Conservation (phyloP, 1,140 invertebrate species). For the Heliconius nattereri region DNA sequence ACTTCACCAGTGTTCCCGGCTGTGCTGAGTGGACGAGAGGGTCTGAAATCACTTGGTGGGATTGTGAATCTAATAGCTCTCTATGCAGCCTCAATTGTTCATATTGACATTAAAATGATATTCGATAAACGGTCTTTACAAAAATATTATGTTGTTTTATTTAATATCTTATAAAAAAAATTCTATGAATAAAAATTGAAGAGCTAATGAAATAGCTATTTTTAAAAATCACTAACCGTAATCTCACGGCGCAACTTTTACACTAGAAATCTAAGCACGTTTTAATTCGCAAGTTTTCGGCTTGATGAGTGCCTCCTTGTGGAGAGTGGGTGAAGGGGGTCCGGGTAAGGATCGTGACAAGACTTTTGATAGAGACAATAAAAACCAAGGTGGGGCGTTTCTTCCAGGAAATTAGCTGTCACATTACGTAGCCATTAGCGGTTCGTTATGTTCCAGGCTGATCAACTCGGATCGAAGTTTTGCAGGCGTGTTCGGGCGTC, state of each 20-base stretch:
- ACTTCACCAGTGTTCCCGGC: constrained; percentile 47
- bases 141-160: background rate
- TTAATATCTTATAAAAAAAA: too few relatives aligned
- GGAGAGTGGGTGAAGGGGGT: constrained; percentile 33
- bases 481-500: constrained; percentile 37
- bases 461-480: constrained; percentile 56
- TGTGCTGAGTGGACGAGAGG: constrained; percentile 37
- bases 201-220: too few relatives aligned
- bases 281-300: constrained; percentile 76
- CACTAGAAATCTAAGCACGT: constrained; percentile 70
- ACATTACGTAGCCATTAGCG: constrained; percentile 74
- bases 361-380: constrained; percentile 66
- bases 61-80: constrained; percentile 37
- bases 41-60: constrained; percentile 39
- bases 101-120: background rate
- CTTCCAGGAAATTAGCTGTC: constrained; percentile 77
- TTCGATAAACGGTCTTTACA: background rate
- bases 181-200: background rate
- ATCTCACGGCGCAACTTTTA: constrained; percentile 50
- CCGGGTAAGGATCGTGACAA: constrained; percentile 54
- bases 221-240: constrained; percentile 48
- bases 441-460: constrained; percentile 55
- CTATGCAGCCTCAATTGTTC: constrained; percentile 14
- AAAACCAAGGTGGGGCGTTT: constrained; percentile 62
- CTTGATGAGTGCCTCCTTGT: constrained; percentile 69